Conservation (phyloP, 2,888 invertebrate genomes). For the Leucoptera coffeella region DNA sequence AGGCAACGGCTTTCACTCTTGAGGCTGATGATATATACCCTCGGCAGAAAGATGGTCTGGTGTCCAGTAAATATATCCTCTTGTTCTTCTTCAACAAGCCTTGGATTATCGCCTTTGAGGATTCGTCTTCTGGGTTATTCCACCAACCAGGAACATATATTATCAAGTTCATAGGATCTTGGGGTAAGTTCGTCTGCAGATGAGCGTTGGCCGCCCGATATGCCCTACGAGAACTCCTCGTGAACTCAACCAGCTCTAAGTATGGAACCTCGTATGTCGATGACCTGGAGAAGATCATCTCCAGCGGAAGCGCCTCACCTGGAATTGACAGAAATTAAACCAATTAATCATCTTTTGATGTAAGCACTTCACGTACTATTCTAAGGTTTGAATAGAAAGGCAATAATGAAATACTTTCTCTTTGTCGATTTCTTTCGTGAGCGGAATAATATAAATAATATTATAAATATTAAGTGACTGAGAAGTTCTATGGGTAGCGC, state of each 20-base stretch:
- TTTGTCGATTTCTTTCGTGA: too few relatives aligned
- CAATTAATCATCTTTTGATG: too few relatives aligned
- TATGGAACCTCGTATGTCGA: constrained; percentile 12
- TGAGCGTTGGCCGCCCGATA: constrained; percentile 15
- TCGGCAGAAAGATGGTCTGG: constrained; percentile 22
- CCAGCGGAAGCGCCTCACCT: constrained; percentile 29
- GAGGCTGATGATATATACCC: constrained; percentile 26
- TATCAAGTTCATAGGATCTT: constrained; percentile 10
- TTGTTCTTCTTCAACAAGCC: constrained; percentile 19
- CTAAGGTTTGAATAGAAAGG: too few relatives aligned
- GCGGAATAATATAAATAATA: too few relatives aligned
- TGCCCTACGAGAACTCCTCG: constrained; percentile 9
- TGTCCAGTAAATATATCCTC: constrained; percentile 23
- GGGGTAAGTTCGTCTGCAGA: constrained; percentile 8
- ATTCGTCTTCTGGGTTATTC: constrained; percentile 30
- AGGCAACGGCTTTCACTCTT: constrained; percentile 19
- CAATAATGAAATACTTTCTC: too few relatives aligned
- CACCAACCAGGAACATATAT: constrained; percentile 38
- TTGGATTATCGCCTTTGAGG: constrained; percentile 18
- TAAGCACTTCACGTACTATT: too few relatives aligned
- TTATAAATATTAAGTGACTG: too few relatives aligned
- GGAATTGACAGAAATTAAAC: constrained; percentile 11
- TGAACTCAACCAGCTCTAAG: constrained; percentile 19
- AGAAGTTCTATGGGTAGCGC: too few relatives aligned
- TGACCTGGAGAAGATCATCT: constrained; percentile 17